Base-by-base conservation (phyloP, 2,888 invertebrate species). In the Ecliptopera silaceata region DNA sequence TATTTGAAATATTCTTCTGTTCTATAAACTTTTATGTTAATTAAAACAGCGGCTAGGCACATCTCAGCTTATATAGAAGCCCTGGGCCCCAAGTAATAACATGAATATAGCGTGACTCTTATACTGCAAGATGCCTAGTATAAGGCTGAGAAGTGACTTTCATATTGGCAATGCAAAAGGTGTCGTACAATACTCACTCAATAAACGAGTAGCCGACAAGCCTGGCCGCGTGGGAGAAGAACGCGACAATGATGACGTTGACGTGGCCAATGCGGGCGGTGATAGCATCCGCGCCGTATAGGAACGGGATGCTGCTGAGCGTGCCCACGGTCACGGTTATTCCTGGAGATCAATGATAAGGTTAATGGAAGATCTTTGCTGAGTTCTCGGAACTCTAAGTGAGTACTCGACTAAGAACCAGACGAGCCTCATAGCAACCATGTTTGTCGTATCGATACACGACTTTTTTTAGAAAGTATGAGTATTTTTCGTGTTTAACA, bases 241-340 rank as follows among this genome's bases (percentile, higher is more conserved):
- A 96, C 62, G 97, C 96, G 58, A 96, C 92, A 64, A 96, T 95
- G 83, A 97, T 95, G 72, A 97, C 93, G 86, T 96, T 96, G 63
- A 96, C 95, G 80, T 96, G 95, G 13, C 97, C 97, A 72, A 97
- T 93, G 77, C 94, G 94, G 69, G 94, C 93, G 22, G 97, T 96
- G 75, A 97, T 96, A 81, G 93, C 94, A 74, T 97, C 97, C 10
- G 97, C 95, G 11, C 96, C 95, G 80, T 96, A 96, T 61, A 97
- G 90, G 82, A 97, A 96, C 65, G 97, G 97, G 75, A 97, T 93
- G 77, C 96, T 96, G 81, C 96, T 95, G 46, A 97, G 84, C 1
- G 96, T 96, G 50, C 96, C 97, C 69, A 96, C 96, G 51, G 97
- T 96, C 69, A 97, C 95, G 66, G 97, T 97, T 70, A 97, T 93